Evolutionary conservation across 2,113 vertebrate species (phyloP).

Genomic region (Malurus cyaneus): DNA sequence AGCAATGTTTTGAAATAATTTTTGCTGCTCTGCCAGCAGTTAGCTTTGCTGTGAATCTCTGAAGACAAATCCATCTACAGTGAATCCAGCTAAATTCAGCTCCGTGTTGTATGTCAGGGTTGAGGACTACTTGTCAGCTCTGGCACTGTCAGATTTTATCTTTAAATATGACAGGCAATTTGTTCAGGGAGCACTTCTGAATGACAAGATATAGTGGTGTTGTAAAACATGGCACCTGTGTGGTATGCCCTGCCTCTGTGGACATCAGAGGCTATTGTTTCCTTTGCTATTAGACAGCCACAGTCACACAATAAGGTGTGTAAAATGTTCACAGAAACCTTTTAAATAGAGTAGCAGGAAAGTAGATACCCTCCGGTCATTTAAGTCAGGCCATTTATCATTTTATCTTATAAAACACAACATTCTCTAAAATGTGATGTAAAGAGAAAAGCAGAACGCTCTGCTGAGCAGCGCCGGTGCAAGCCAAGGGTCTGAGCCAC

Average conservation of each 20-base stretch:
- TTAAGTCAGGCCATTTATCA: constrained; percentile 64
- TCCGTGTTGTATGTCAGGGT: constrained; percentile 35
- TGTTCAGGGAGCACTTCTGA: constrained; percentile 63
- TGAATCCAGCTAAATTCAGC: constrained; percentile 45
- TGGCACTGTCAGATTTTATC: constrained; percentile 60
- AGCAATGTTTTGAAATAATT: constrained; percentile 54
- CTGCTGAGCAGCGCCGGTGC: not conserved
- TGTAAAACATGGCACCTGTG: constrained; percentile 73
- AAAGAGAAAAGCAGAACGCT: constrained; percentile 20
- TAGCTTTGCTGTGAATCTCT: constrained; percentile 45
- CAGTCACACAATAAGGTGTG: constrained; percentile 36
- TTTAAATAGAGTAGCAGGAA: constrained; percentile 53
- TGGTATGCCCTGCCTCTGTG: constrained; percentile 55
- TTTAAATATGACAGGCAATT: constrained; percentile 66
- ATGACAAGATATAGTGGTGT: constrained; percentile 71
- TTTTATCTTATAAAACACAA: constrained; percentile 60
- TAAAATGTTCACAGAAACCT: constrained; percentile 62
- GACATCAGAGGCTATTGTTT: constrained; percentile 61
- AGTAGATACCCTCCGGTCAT: constrained; percentile 48
- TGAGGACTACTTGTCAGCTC: constrained; percentile 56
- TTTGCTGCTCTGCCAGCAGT: constrained; percentile 34
- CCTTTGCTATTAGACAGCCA: constrained; percentile 47
- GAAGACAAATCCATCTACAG: constrained; percentile 55
- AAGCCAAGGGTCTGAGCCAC: not conserved
- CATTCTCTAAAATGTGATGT: not conserved